phyloP scores from a whole-genome alignment of 2,113 vertebrate species.

The Myiagra hebetior region DNA sequence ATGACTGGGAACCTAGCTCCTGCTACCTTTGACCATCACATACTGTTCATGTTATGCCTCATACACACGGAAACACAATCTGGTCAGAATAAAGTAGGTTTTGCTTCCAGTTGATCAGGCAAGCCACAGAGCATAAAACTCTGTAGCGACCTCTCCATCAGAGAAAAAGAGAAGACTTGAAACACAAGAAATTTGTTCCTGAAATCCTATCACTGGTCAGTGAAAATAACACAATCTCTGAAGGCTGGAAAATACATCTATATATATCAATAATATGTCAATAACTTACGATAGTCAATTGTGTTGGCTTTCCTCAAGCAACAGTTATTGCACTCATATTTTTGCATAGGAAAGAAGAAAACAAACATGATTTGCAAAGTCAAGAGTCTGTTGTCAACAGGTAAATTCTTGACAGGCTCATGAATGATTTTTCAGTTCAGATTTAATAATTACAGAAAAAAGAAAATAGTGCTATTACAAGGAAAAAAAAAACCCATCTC shows the following conservation, averaged over 20 bases:
- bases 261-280: not conserved
- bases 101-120: not conserved
- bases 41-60: not conserved
- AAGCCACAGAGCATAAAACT: not conserved
- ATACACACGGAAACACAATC: not conserved
- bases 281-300: not conserved
- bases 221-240: not conserved
- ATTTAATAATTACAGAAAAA: not conserved
- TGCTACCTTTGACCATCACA: not conserved
- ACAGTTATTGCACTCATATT: not conserved
- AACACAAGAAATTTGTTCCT: not conserved
- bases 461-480: not conserved
- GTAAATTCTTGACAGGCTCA: not conserved
- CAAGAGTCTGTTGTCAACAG: not conserved
- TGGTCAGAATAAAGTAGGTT: not conserved
- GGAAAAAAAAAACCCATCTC: fast-evolving
- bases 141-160: not conserved
- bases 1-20: not conserved
- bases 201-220: not conserved
- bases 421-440: not conserved
- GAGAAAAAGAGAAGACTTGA: not conserved
- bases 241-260: not conserved
- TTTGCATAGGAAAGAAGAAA: not conserved
- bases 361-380: not conserved
- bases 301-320: not conserved